A percentile compares a stretch with the other conserved stretches of the same genome.
Conservation (phyloP, 2,888 invertebrate genomes). For the Eupithecia vulgata region DNA sequence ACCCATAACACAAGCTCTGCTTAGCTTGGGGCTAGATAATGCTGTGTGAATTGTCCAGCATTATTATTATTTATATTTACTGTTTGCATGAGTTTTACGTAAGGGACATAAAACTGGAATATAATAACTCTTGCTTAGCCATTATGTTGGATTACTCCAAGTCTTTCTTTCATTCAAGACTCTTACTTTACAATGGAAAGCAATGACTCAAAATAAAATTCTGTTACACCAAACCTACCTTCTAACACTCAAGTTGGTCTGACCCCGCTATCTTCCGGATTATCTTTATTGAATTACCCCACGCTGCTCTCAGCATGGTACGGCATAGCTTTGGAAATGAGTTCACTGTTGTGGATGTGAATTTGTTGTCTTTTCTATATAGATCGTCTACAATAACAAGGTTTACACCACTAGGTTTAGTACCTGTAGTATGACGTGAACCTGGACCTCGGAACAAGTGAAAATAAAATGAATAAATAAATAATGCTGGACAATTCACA, state of each 20-base stretch:
- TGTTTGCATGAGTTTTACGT: too few species aligned
- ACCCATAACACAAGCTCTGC: too few species aligned
- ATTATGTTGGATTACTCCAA: too few species aligned
- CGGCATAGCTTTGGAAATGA: slow-evolving; percentile 46
- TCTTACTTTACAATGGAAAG: neutral
- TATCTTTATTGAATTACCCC: slow-evolving; percentile 80
- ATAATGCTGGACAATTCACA: too few species aligned
- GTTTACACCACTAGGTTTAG: neutral
- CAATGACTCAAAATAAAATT: slow-evolving; percentile 3
- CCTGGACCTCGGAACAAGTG: too few species aligned
- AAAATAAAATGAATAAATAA: too few species aligned
- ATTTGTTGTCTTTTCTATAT: slow-evolving; percentile 35
- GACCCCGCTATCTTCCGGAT: slow-evolving; percentile 62
- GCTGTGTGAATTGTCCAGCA: too few species aligned
- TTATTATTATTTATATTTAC: too few species aligned
- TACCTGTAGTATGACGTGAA: neutral
- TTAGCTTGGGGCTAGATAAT: too few species aligned
- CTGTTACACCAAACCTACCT: neutral
- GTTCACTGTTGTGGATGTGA: slow-evolving; percentile 34
- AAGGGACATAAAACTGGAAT: too few species aligned
- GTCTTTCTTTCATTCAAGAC: too few species aligned
- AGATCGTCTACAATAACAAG: neutral
- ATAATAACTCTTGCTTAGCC: too few species aligned
- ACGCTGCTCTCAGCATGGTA: slow-evolving; percentile 73
- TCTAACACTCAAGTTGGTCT: slow-evolving; percentile 19